Evolutionary conservation across 2,797 vertebrate species (phyloP).

Genomic region (Chelon labrosus): DNA sequence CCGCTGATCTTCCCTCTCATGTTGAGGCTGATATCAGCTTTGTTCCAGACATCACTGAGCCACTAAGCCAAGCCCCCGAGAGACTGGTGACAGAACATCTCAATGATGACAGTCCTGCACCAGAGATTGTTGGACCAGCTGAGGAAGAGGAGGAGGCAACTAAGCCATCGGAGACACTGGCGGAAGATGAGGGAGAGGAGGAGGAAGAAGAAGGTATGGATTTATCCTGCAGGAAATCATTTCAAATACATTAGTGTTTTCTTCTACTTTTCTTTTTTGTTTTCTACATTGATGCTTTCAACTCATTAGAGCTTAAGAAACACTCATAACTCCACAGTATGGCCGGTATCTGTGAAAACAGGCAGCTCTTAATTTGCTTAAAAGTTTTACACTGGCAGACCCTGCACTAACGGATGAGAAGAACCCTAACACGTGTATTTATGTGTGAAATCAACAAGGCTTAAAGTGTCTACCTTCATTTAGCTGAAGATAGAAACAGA

Average conservation of each 20-base stretch:
- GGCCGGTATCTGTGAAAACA: background rate
- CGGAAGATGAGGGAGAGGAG: slow-evolving; percentile 49
- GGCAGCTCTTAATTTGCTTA: background rate
- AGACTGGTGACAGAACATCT: slow-evolving; percentile 39
- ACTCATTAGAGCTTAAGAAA: background rate
- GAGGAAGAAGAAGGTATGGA: slow-evolving; percentile 74
- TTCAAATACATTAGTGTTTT: background rate
- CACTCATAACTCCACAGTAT: background rate
- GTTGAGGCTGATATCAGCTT: slow-evolving; percentile 45
- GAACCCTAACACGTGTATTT: background rate
- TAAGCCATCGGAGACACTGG: slow-evolving; percentile 46
- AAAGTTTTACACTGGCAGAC: background rate
- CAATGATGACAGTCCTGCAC: slow-evolving; percentile 20
- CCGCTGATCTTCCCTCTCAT: slow-evolving; percentile 32
- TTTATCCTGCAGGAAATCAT: background rate
- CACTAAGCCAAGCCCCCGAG: slow-evolving; percentile 31
- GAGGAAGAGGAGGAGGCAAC: slow-evolving; percentile 49
- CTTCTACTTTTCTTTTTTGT: background rate
- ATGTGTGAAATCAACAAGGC: background rate
- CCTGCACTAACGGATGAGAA: background rate
- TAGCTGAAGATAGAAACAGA: background rate
- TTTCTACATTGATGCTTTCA: background rate
- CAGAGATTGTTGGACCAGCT: slow-evolving; percentile 62
- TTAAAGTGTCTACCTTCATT: background rate
- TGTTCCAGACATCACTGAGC: slow-evolving; percentile 39